These are phyloP conservation scores for Trachelipus rathkii DNA, from an alignment of 1,140 invertebrate genomes.

Conservation along the genomic window DNA sequence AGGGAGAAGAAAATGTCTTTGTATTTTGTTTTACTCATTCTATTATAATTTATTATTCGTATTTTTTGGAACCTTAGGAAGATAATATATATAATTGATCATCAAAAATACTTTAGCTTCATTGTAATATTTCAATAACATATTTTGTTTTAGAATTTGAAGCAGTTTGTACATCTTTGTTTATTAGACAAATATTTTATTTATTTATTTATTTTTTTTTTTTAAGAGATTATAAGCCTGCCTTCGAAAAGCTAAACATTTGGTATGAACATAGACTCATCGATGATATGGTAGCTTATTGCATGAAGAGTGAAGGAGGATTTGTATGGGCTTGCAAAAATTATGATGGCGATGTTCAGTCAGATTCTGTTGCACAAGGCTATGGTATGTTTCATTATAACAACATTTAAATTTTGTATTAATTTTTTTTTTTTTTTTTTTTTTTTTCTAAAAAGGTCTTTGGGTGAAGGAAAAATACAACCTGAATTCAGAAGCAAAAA, in stretches of 20 bases:
- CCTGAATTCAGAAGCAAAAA: too few species aligned
- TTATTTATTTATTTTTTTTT: constrained; percentile 5
- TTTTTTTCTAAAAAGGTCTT: too few species aligned
- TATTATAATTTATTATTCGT: too few species aligned
- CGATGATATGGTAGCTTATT: constrained; percentile 98
- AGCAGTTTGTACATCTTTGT: neutral
- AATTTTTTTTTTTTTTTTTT: too few species aligned
- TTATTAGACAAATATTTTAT: neutral
- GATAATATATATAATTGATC: too few species aligned
- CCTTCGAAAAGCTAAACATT: constrained; percentile 72
- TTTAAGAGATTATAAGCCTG: constrained; percentile 61
- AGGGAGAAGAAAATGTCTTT: too few species aligned
- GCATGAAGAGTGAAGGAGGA: constrained; percentile 95
- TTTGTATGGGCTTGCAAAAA: constrained; percentile 99
- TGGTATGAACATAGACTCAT: constrained; percentile 90
- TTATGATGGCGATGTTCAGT: constrained; percentile 98
- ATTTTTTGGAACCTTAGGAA: too few species aligned
- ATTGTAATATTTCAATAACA: neutral
- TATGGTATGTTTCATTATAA: constrained; percentile 57
- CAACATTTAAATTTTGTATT: too few species aligned
- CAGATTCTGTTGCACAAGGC: constrained; percentile 94
- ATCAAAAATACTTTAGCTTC: too few species aligned
- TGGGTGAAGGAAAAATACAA: too few species aligned
- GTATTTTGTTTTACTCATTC: too few species aligned
- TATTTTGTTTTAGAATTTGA: neutral